phyloP scores from a whole-genome alignment of 2,888 invertebrate species.

The Catocala nupta region DNA sequence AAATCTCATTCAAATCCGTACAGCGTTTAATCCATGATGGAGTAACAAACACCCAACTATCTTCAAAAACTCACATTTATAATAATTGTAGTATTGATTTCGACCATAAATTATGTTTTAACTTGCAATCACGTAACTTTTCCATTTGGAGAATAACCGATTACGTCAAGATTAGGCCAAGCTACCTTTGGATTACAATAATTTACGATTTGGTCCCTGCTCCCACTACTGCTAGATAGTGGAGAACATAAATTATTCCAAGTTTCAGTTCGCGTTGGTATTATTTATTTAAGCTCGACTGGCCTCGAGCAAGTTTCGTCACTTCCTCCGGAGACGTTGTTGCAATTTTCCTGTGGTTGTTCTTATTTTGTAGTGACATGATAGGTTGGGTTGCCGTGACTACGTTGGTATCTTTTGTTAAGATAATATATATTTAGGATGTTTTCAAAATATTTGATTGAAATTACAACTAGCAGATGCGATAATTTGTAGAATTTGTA shows the following conservation, averaged over 20 bases:
- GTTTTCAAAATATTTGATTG: no score
- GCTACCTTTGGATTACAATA: constrained; percentile 46
- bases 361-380: constrained; percentile 18
- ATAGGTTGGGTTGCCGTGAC: neutral
- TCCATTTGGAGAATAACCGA: constrained; percentile 34
- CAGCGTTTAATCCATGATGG: no score
- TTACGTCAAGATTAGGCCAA: constrained; percentile 35
- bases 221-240: constrained; percentile 39
- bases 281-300: constrained; percentile 55
- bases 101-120: constrained; percentile 1
- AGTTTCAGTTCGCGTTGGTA: constrained; percentile 50
- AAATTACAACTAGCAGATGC: no score
- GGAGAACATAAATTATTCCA: constrained; percentile 56
- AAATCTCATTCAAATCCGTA: no score
- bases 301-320: constrained; percentile 37
- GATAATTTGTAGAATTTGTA: no score
- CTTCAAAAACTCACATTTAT: no score
- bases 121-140: constrained; percentile 29
- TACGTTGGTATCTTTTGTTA: no score
- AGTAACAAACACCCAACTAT: no score
- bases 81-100: no score
- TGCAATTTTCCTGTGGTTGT: constrained; percentile 30
- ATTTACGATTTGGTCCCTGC: constrained; percentile 42
- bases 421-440: no score
- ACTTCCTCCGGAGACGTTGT: neutral